These are phyloP conservation scores for Kobus ellipsiprymnus DNA, from an alignment of 2,113 vertebrate genomes.

Conservation along the genomic window DNA sequence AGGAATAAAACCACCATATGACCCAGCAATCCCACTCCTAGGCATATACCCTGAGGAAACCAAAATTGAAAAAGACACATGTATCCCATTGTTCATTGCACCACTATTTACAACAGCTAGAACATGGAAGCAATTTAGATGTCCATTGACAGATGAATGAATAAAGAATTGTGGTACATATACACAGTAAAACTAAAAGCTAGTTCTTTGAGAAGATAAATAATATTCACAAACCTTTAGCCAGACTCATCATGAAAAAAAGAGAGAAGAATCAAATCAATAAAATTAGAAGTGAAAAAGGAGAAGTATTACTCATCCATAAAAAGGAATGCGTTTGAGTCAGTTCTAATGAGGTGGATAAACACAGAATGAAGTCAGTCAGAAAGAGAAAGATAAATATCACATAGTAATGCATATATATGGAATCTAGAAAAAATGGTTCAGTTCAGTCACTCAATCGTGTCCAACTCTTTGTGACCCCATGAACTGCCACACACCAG, in stretches of 20 bases:
- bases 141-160: background rate
- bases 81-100: background rate
- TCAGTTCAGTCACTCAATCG: fast-evolving
- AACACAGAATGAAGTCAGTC: background rate
- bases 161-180: background rate
- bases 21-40: background rate
- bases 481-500: background rate
- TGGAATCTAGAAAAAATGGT: background rate
- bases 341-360: background rate
- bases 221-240: background rate
- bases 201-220: background rate
- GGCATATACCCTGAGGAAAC: background rate
- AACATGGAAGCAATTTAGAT: background rate
- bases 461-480: background rate
- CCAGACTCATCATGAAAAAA: background rate
- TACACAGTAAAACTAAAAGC: background rate
- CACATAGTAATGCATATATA: background rate
- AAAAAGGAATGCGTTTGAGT: background rate
- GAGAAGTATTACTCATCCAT: background rate
- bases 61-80: background rate
- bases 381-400: background rate
- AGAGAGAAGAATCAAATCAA: background rate
- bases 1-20: background rate
- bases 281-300: background rate
- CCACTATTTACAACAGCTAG: background rate